Evolutionary conservation across 2,888 invertebrate genomes (phyloP).

Genomic region (Eutolmus rufibarbis): DNA sequence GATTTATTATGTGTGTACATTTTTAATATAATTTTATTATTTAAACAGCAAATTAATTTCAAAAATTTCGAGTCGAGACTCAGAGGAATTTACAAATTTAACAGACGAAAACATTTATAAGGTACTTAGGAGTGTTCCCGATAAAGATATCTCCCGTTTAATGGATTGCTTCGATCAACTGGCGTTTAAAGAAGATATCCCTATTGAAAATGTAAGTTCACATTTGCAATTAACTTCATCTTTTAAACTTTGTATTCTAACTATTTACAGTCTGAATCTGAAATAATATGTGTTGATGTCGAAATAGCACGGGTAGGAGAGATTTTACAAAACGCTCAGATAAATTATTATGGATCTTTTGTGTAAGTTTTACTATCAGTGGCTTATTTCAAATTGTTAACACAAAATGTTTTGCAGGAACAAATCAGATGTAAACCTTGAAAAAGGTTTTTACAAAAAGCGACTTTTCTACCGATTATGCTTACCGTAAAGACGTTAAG

Average conservation of each 20-base stretch:
- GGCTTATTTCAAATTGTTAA: not conserved
- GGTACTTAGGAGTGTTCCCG: not conserved
- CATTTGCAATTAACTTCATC: not conserved
- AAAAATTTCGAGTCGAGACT: constrained; percentile 40
- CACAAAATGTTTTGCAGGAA: not conserved
- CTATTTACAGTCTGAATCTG: not conserved
- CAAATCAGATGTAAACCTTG: not conserved
- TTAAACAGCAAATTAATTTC: constrained; percentile 26
- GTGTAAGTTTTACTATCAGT: not conserved
- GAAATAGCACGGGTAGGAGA: not conserved
- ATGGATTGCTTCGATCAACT: constrained; percentile 31
- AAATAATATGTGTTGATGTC: not conserved
- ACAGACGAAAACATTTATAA: constrained; percentile 43
- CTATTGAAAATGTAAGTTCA: not conserved
- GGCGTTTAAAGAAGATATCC: not conserved
- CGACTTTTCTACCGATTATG: not conserved
- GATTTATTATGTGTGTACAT: not conserved
- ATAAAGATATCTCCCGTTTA: constrained; percentile 1
- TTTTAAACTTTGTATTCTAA: not conserved
- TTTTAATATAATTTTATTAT: not conserved
- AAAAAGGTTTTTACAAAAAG: not conserved
- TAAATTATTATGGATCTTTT: not conserved
- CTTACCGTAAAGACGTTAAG: not conserved
- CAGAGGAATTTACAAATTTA: constrained; percentile 36
- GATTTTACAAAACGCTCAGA: not conserved